Base-by-base conservation (phyloP, 2,888 invertebrate species). In the Belgica antarctica region DNA sequence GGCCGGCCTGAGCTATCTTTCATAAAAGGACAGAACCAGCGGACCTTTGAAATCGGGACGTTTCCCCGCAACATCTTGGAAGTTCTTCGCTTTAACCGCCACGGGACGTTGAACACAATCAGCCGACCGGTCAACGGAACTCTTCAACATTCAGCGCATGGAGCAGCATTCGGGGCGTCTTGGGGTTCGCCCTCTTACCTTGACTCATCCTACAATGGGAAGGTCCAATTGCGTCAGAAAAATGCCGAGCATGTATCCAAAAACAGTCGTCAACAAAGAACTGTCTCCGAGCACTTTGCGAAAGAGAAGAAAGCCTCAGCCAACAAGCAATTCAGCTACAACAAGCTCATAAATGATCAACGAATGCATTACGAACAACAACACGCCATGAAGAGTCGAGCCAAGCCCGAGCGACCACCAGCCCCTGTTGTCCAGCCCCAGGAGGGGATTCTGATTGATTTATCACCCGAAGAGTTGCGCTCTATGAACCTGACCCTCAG, bases 21-120 rank as follows among this genome's bases (percentile, higher is more conserved):
- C 87, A 96, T 97, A 92, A 94, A 92, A 79, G 98, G 97, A 0
- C 98, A 98, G 80, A 95, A 94, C 79, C 90, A 92, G 77, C 83
- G 92, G 71, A 92, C 94, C 0, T 89, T 89, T 73, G 89, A 93
- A 75, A 89, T 98, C 68, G 97, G 94, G 7, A 79, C 88, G 27
- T 96, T 99, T 79, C 96, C 97, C 0, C 70, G 70, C 24, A 59
- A 70, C 27, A 61, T 70, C 41, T 41, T 70, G 7, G 70, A 70
- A 70, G 70, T 70, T 36, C 70, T 70, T 61, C 70, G 70, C 17
- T 70, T 70, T 10, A 61, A 59, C 41, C 34, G 61, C 8, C 36
- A 70, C 17, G 70, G 70, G 4, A 70, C 70, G 12, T 61, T 70
- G 24, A 70, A 61, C 22, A 70, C 59, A 12, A 92, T 93, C 65